These are phyloP conservation scores for Aspidiotus destructor DNA, from an alignment of 2,888 invertebrate genomes.

Conservation along the genomic window DNA sequence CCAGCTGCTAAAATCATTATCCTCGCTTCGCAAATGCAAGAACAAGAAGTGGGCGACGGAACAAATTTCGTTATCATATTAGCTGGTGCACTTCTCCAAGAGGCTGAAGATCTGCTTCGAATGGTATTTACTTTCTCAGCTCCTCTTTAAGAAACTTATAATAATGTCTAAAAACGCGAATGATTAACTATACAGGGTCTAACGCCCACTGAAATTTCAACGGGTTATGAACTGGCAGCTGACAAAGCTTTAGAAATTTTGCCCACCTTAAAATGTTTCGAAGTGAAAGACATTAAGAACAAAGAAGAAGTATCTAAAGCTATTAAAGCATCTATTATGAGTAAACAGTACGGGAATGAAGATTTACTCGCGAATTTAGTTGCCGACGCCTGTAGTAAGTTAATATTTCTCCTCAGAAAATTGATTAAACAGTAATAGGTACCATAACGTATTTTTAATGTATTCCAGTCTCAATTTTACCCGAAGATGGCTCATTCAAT, in stretches of 20 bases:
- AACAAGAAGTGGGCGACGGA: slow-evolving; percentile 96
- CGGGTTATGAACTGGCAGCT: slow-evolving; percentile 85
- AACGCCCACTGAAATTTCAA: slow-evolving; percentile 91
- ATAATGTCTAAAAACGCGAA: neutral
- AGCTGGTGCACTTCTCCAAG: slow-evolving; percentile 82
- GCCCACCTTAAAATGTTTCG: slow-evolving; percentile 66
- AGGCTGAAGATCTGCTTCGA: slow-evolving; percentile 82
- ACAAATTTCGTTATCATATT: slow-evolving; percentile 96
- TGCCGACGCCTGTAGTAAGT: slow-evolving; percentile 65
- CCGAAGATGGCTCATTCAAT: slow-evolving; percentile 81
- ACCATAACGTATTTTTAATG: slow-evolving; percentile 27
- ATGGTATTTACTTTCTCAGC: slow-evolving; percentile 47
- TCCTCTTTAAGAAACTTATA: neutral
- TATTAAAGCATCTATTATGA: slow-evolving; percentile 79
- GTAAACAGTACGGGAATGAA: slow-evolving; percentile 96
- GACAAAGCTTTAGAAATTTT: slow-evolving; percentile 83
- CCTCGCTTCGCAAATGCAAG: slow-evolving; percentile 95
- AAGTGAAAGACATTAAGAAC: slow-evolving; percentile 55
- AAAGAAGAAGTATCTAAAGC: slow-evolving; percentile 58
- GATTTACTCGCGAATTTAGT: slow-evolving; percentile 79
- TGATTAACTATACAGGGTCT: slow-evolving; percentile 54
- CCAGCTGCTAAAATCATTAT: slow-evolving; percentile 96
- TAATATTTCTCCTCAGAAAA: neutral
- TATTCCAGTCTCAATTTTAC: slow-evolving; percentile 61
- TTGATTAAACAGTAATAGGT: neutral